Percentiles rank a stretch among this genome's conserved stretches.
These are phyloP conservation scores for Gymnothorax reevesii DNA, from an alignment of 2,797 vertebrate genomes.

Conservation along the genomic window DNA sequence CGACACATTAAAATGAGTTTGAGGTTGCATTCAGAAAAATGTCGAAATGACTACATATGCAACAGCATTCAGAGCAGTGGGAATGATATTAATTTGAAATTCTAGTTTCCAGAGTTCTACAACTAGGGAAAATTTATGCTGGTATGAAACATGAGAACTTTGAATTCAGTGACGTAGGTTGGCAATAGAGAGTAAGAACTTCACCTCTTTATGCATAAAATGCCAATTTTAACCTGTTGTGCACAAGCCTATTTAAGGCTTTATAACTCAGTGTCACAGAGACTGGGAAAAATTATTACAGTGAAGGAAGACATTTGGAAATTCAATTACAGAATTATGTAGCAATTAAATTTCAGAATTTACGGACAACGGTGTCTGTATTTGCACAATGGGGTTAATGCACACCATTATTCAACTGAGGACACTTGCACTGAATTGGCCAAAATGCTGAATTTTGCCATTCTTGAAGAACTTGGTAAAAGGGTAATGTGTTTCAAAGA, in stretches of 20 bases:
- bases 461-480: background rate
- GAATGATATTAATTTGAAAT: background rate
- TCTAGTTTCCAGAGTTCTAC: background rate
- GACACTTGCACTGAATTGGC: conserved; percentile 12
- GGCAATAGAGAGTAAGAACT: no score
- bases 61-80: background rate
- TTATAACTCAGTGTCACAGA: background rate
- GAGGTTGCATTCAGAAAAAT: background rate
- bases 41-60: background rate
- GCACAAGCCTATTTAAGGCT: no score
- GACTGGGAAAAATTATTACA: background rate
- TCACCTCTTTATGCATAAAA: no score
- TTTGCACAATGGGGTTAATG: background rate
- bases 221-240: no score
- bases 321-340: background rate
- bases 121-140: background rate
- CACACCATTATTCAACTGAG: background rate
- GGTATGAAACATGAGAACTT: background rate
- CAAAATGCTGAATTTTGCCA: conserved; percentile 16
- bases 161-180: no score
- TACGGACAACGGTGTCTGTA: no score
- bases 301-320: background rate
- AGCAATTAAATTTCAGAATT: no score
- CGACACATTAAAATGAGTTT: background rate
- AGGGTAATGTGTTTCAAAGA: conserved; percentile 19